phyloP scores from a whole-genome alignment of 2,888 invertebrate genomes.

The Frankliniella intonsa region DNA sequence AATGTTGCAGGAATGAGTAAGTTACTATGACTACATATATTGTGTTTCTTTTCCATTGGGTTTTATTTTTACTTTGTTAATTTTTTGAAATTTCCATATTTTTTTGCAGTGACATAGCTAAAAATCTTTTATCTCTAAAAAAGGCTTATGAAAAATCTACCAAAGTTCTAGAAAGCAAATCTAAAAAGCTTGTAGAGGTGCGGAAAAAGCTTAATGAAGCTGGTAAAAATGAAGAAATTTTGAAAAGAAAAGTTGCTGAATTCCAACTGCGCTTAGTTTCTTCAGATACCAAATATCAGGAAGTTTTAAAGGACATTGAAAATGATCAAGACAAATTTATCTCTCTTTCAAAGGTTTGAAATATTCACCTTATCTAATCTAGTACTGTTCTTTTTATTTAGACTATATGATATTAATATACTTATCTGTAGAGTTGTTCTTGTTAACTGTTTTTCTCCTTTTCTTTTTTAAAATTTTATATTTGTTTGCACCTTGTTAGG shows the following conservation, averaged over 20 bases:
- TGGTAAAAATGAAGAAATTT: background rate
- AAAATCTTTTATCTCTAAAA: background rate
- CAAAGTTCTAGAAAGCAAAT: background rate
- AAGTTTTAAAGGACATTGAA: background rate
- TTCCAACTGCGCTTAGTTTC: background rate
- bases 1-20: conserved; percentile 1
- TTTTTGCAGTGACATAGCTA: background rate
- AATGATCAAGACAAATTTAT: background rate
- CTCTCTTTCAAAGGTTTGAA: background rate
- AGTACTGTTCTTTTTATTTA: background rate
- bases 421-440: background rate
- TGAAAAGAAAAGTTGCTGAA: background rate
- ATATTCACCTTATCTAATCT: background rate
- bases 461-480: no score
- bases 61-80: background rate
- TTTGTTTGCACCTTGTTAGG: background rate
- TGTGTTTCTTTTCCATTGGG: no score
- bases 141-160: background rate
- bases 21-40: background rate
- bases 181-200: background rate
- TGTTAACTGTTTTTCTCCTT: background rate
- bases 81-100: background rate
- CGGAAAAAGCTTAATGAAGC: background rate
- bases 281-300: background rate
- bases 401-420: background rate